These are phyloP conservation scores for Podilymbus podiceps DNA, from an alignment of 2,113 vertebrate genomes.

Conservation along the genomic window DNA sequence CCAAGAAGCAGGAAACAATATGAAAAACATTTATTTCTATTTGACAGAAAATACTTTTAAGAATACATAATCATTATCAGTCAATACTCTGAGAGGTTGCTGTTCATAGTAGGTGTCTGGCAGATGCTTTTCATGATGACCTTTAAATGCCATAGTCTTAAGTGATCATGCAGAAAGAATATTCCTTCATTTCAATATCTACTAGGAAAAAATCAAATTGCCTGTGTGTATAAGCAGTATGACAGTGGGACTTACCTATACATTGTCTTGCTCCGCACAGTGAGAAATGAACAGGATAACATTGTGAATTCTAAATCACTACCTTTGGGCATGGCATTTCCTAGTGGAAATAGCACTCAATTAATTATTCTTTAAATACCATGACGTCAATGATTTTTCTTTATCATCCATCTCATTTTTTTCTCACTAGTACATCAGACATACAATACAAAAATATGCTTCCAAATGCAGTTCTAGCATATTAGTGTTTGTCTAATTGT, in stretches of 20 bases:
- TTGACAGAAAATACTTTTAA: slow-evolving; percentile 62
- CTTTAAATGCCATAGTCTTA: slow-evolving; percentile 73
- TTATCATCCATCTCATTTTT: not conserved
- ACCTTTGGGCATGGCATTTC: not conserved
- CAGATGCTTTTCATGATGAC: slow-evolving; percentile 69
- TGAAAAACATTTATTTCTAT: slow-evolving; percentile 67
- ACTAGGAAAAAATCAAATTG: slow-evolving; percentile 17
- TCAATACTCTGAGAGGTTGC: slow-evolving; percentile 48
- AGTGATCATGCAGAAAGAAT: slow-evolving; percentile 43
- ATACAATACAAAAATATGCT: not conserved
- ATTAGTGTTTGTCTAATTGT: not conserved
- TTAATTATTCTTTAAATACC: not conserved
- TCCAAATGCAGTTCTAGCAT: not conserved
- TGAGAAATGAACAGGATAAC: not conserved
- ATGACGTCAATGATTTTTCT: not conserved
- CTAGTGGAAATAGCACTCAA: not conserved
- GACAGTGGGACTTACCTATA: not conserved
- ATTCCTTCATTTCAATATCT: slow-evolving; percentile 40
- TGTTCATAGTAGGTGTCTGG: slow-evolving; percentile 49
- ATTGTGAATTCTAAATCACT: slow-evolving; percentile 43
- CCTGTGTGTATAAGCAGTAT: not conserved
- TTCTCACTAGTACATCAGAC: not conserved
- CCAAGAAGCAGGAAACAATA: slow-evolving; percentile 64
- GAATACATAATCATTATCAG: slow-evolving; percentile 62
- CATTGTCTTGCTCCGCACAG: not conserved